phyloP scores from a whole-genome alignment of 2,888 invertebrate genomes.

The Caenorhabditis sp. region DNA sequence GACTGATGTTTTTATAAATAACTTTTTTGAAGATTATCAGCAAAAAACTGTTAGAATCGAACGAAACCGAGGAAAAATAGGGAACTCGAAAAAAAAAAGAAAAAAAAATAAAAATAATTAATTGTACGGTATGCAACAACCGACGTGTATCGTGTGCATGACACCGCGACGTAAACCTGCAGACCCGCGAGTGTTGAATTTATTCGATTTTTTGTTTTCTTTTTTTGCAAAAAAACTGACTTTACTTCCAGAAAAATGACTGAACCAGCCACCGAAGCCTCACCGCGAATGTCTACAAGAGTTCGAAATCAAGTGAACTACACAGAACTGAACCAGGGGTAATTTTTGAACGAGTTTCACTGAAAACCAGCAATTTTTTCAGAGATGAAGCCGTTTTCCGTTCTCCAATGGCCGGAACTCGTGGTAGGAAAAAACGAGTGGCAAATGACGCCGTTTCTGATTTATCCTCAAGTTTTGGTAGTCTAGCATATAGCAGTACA shows the following conservation, averaged over 20 bases:
- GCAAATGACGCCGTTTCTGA: constrained; percentile 27
- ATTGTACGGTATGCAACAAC: neutral
- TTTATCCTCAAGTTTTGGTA: constrained; percentile 20
- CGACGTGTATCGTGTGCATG: constrained; percentile 8
- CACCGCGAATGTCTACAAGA: constrained; percentile 47
- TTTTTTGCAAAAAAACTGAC: neutral
- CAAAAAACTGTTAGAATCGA: neutral
- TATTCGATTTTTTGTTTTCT: neutral
- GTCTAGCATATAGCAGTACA: constrained; percentile 13
- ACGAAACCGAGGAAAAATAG: neutral
- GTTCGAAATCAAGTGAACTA: constrained; percentile 47
- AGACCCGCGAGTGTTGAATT: neutral
- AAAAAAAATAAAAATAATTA: neutral
- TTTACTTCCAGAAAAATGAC: constrained; percentile 18
- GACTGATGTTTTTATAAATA: neutral
- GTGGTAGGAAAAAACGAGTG: constrained; percentile 47
- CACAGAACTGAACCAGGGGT: constrained; percentile 31
- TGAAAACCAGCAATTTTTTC: constrained; percentile 3
- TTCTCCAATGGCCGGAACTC: constrained; percentile 47
- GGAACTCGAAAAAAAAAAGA: neutral
- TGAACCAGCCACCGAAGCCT: constrained; percentile 7
- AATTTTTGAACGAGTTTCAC: neutral
- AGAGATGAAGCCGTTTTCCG: constrained; percentile 48
- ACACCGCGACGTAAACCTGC: constrained; percentile 17
- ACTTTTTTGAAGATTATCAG: neutral